Evolutionary conservation across 2,888 invertebrate species (phyloP).

Genomic region (Noctua comes): DNA sequence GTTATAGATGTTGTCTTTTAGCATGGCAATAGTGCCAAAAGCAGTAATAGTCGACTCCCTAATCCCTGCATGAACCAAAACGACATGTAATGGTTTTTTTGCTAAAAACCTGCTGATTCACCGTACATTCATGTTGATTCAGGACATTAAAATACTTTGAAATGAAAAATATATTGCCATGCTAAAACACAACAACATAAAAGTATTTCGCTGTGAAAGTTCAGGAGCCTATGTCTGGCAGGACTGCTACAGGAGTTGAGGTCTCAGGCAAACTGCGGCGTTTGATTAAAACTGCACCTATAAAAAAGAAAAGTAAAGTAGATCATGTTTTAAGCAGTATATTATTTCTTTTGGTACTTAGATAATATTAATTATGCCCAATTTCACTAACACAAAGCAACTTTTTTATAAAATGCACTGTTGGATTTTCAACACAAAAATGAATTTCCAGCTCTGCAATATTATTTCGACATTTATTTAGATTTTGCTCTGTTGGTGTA

Average conservation of each 20-base stretch:
- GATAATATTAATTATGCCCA: not conserved
- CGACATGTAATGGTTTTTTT: not conserved
- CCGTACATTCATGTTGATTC: not conserved
- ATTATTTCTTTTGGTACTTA: conserved; percentile 19
- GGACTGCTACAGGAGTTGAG: not conserved
- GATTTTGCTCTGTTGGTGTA: not conserved
- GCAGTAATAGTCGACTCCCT: not conserved
- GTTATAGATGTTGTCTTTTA: not conserved
- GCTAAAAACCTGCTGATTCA: not conserved
- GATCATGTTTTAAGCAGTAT: conserved; percentile 1
- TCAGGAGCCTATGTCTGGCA: not conserved
- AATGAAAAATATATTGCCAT: not conserved
- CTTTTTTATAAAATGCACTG: not conserved
- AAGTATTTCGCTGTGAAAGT: not conserved
- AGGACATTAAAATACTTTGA: not conserved
- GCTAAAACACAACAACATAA: not conserved
- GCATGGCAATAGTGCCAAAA: not conserved
- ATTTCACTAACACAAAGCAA: not conserved
- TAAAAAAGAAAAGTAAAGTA: too few species aligned
- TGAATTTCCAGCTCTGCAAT: not conserved
- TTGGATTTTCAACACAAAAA: not conserved
- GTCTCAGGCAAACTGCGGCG: not conserved
- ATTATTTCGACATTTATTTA: not conserved
- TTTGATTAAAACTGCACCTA: not conserved
- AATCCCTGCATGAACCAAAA: not conserved